Percentiles rank a stretch among this genome's conserved stretches.
Conservation (phyloP, 2,113 vertebrate species). For the Crotalus helleri region DNA sequence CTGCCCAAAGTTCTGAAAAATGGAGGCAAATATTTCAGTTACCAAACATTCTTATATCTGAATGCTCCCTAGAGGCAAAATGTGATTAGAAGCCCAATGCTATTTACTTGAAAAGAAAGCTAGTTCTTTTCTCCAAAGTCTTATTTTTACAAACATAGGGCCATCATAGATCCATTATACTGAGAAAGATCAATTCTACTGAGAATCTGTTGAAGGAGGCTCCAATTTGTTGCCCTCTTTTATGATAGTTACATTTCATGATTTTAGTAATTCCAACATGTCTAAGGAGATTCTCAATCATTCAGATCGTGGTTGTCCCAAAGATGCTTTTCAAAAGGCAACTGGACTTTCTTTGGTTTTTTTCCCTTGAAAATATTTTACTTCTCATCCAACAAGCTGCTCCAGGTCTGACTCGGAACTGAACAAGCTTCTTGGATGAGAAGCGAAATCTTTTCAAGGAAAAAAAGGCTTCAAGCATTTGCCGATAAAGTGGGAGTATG, state of each 20-base stretch:
- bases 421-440: too few species aligned
- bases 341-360: not conserved
- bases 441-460: too few species aligned
- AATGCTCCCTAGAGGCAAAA: not conserved
- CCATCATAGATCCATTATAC: not conserved
- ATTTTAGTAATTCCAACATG: not conserved
- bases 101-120: not conserved
- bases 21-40: not conserved
- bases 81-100: not conserved
- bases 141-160: not conserved
- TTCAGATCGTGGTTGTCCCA: not conserved
- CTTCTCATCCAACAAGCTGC: not conserved
- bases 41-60: too few species aligned
- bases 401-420: not conserved
- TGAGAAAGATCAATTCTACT: not conserved
- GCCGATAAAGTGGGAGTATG: too few species aligned
- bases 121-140: not conserved
- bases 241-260: not conserved
- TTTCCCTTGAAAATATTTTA: not conserved
- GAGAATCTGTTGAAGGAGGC: not conserved
- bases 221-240: not conserved
- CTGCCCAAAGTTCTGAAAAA: not conserved
- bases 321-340: not conserved
- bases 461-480: too few species aligned
- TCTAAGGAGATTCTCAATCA: not conserved